Evolutionary conservation across 2,888 invertebrate genomes (phyloP), one percentile per base, ranked within the genome.

Genomic region (Heliconius charithonia): DNA sequence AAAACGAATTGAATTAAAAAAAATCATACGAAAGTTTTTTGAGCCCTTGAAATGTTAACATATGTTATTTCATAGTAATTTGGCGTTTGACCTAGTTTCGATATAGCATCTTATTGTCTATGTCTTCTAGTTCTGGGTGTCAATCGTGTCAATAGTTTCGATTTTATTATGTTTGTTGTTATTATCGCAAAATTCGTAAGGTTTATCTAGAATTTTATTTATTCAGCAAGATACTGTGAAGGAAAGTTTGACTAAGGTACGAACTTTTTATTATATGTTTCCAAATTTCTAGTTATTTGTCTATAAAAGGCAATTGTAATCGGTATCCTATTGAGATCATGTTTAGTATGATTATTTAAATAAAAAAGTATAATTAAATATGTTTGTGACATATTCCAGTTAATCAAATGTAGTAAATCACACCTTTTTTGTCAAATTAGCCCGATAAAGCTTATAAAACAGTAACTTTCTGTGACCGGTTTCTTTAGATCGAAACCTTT

Each of bases 111-210:
- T 74, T 45, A 69, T 87, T 85, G 86, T 89, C 88, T 89, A 86
- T 89, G 87, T 81, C 27, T 76, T 83, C 74, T 80, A 86, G 87
- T 76, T 83, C 74, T 80, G 87, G 87, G 88, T 90, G 89, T 90
- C 90, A 91, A 90, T 91, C 88, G 87, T 88, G 87, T 86, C 81
- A 84, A 80, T 85, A 81, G 81, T 83, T 82, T 83, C 83, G 82
- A 83, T 85, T 86, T 73, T 76, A 78, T 74, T 75, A 74, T 83
- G 85, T 85, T 85, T 85, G 82, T 85, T 86, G 82, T 85, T 87
- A 85, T 85, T 80, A 73, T 81, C 75, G 79, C 80, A 77, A 77
- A 79, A 83, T 79, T 80, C 76, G 75, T 80, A 78, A 82, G 80
- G 81, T 78, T 75, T 80, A 79, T 63, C 75, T 72, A 56, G 59